Base-by-base conservation (phyloP, 1,140 invertebrate genomes). In the Drosophila littoralis region DNA sequence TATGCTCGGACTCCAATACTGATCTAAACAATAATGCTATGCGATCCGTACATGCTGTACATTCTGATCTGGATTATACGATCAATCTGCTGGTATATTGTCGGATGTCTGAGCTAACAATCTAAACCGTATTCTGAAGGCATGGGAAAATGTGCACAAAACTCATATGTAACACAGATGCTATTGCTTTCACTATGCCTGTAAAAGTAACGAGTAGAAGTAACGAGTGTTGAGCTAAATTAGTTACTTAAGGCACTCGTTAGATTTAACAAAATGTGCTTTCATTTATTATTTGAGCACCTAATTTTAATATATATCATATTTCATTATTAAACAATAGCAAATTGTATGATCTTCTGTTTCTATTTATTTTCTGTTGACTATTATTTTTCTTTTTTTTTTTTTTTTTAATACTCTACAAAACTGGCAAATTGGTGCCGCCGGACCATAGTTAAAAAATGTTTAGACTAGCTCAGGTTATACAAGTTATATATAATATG, bases 401-500 rank as follows among this genome's bases (percentile, higher is more conserved):
- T 72, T 15, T 12, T 35, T 35, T 69, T 36, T 35, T 8, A 52
- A 63, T 32, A 73, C 28, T 66, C 57, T 17, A 67, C 50, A 66
- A 58, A 71, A 52, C 40, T 69, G 83, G 79, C 48, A 42, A 57
- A 38, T 46, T 35, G 12, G 45, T 78, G 83, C 83, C 76, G 46
- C 48, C 61, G 83, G 83, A 88, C 83, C 83, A 88, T 88, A 88
- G 83, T 83, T 83, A 88, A 88, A 86, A 66, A 89, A 84, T 88
- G 73, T 88, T 88, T 88, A 89, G 84, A 88, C 84, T 88, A 89
- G 80, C 84, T 88, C 84, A 88, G 84, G 84, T 88, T 88, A 89
- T 73, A 80, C 55, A 78, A 58, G 58, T 57, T 63, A 61, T 82
- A 70, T 60, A 72, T 61, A 65, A 43, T 32, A 58, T 42, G 64